Conservation (phyloP, 2,888 invertebrate genomes). For the Mantis religiosa region DNA sequence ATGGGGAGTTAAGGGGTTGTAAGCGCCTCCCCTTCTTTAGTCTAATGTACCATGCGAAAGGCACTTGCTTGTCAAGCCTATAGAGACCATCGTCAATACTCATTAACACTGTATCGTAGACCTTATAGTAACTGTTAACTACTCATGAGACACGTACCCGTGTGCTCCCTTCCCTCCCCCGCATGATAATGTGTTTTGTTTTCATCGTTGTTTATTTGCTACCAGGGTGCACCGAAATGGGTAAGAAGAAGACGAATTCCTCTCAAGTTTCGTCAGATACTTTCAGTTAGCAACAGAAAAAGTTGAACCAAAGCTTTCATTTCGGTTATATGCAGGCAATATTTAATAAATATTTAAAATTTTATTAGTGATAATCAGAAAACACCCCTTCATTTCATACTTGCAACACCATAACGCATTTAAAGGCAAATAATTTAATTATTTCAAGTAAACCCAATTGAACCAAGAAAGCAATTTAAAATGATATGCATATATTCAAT, state of each 20-base stretch:
- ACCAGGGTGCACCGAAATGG: background rate
- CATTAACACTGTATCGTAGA: constrained; percentile 13
- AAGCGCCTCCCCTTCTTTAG: background rate
- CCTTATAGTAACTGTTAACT: constrained; percentile 12
- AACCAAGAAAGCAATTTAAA: too few species aligned
- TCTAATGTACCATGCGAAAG: constrained; percentile 1
- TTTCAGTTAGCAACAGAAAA: background rate
- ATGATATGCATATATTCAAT: too few species aligned
- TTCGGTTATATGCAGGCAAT: too few species aligned
- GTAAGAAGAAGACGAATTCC: background rate
- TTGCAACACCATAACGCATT: too few species aligned
- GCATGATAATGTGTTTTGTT: constrained; percentile 4
- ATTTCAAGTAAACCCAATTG: too few species aligned
- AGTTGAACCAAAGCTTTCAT: too few species aligned
- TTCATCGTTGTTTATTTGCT: background rate
- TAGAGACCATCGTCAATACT: constrained; percentile 8
- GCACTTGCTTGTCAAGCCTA: constrained; percentile 2
- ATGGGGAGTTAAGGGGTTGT: constrained; percentile 18
- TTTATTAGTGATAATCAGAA: too few species aligned
- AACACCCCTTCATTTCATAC: too few species aligned
- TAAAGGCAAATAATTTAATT: too few species aligned
- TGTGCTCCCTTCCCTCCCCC: background rate
- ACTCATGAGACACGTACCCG: background rate
- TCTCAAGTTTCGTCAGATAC: background rate
- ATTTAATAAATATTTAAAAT: too few species aligned